Percentiles rank a stretch among this genome's conserved stretches.
Evolutionary conservation across 2,113 vertebrate genomes (phyloP).

Genomic region (Passerina amoena): DNA sequence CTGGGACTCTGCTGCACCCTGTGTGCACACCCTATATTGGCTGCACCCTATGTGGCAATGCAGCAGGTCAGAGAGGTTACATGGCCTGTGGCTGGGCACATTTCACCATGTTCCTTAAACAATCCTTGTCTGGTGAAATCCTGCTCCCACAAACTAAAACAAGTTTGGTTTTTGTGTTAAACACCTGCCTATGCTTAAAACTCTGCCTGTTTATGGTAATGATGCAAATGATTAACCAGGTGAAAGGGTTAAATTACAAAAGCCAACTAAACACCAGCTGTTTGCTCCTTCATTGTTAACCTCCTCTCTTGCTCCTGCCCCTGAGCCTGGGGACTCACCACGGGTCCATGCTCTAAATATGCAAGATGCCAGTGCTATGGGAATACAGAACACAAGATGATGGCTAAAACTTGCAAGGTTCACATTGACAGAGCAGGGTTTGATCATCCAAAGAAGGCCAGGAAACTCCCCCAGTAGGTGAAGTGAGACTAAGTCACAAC

Average conservation of each 20-base stretch:
- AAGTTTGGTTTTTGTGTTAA: neutral
- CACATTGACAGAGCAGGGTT: neutral
- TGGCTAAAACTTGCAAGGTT: neutral
- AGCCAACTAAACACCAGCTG: neutral
- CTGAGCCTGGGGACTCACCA: neutral
- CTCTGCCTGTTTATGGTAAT: neutral
- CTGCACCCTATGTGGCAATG: neutral
- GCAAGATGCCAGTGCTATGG: neutral
- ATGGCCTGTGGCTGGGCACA: neutral
- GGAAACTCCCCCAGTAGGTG: neutral
- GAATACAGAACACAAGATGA: neutral
- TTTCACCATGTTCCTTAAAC: neutral
- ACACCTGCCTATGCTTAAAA: neutral
- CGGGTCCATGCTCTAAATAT: neutral
- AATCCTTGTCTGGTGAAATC: neutral
- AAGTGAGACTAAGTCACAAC: neutral
- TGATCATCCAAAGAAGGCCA: neutral
- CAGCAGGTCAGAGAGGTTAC: neutral
- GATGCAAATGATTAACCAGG: neutral
- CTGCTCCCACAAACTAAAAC: neutral
- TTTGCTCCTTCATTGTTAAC: neutral
- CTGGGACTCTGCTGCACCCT: neutral
- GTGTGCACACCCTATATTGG: fast-evolving
- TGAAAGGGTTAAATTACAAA: neutral
- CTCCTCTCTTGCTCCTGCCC: neutral